Conservation (phyloP, 2,113 vertebrate genomes). For the Thunnus thynnus region DNA sequence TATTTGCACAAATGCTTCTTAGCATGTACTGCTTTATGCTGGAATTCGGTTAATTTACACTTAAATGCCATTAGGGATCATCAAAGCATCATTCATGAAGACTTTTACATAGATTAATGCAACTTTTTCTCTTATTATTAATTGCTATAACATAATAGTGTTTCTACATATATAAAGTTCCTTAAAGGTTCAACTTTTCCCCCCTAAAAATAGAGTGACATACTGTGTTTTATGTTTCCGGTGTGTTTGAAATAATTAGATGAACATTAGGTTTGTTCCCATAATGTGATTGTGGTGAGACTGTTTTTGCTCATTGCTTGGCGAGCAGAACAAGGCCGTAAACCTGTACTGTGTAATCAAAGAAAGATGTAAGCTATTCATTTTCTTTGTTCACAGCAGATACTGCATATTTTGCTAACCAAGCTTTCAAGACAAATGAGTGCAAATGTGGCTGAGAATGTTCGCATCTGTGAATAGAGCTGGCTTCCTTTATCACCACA, state of each 20-base stretch:
- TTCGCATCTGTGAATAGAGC: not conserved
- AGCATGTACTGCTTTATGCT: not conserved
- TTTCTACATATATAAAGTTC: not conserved
- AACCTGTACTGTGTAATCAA: conserved; percentile 43
- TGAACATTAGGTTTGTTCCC: conserved; percentile 38
- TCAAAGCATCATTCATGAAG: not conserved
- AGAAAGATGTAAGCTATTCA: conserved; percentile 49
- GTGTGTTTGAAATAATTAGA: conserved; percentile 37
- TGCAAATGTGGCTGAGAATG: not conserved
- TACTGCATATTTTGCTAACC: not conserved
- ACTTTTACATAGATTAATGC: not conserved
- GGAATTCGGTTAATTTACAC: not conserved
- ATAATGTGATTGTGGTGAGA: conserved; percentile 41
- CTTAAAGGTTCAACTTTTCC: not conserved
- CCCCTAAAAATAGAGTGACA: not conserved
- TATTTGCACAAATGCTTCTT: conserved; percentile 4
- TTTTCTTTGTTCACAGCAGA: conserved; percentile 37
- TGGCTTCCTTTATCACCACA: not conserved
- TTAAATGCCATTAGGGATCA: not conserved
- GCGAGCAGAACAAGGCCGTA: conserved; percentile 1
- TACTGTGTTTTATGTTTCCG: conserved; percentile 21
- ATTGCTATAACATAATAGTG: not conserved
- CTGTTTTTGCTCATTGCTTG: conserved; percentile 43
- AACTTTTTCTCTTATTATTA: not conserved
- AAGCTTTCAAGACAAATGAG: conserved; percentile 20